phyloP scores from a whole-genome alignment of 64 coral and sea anemone genomes.

The Cladopsammia gracilis region DNA sequence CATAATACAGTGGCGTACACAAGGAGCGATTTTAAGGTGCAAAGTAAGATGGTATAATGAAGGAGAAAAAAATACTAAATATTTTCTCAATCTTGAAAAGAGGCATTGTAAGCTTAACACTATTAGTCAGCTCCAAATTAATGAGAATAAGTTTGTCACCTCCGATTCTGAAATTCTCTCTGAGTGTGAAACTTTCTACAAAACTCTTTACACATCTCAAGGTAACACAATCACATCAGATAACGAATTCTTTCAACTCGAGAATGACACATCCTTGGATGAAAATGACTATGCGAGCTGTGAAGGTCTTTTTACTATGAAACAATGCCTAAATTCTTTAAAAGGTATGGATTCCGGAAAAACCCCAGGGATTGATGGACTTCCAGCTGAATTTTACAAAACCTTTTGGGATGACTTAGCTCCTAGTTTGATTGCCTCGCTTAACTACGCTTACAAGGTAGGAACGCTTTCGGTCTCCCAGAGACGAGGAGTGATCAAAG shows the following conservation, averaged over 20 bases:
- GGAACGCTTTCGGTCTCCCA: background rate
- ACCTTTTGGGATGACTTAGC: background rate
- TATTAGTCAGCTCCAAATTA: constrained; percentile 24
- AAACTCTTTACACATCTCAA: constrained; percentile 21
- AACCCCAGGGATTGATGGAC: background rate
- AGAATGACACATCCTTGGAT: too few species aligned
- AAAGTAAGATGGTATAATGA: constrained; percentile 55
- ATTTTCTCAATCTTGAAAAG: constrained; percentile 59
- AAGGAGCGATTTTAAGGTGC: background rate
- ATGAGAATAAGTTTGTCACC: background rate
- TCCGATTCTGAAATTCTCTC: constrained; percentile 13
- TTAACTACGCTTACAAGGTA: background rate
- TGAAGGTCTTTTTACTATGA: background rate
- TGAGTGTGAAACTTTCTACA: constrained; percentile 27
- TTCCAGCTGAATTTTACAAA: background rate
- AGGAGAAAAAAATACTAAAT: constrained; percentile 31
- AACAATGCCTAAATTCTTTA: background rate
- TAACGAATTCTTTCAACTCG: too few species aligned
- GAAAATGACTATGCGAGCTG: too few species aligned
- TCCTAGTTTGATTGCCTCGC: background rate
- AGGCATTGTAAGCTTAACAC: constrained; percentile 28
- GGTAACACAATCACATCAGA: background rate
- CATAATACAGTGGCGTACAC: background rate
- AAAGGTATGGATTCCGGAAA: background rate
- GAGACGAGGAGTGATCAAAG: background rate